Evolutionary conservation across 2,888 invertebrate genomes (phyloP).

Genomic region (Catocala nupta): DNA sequence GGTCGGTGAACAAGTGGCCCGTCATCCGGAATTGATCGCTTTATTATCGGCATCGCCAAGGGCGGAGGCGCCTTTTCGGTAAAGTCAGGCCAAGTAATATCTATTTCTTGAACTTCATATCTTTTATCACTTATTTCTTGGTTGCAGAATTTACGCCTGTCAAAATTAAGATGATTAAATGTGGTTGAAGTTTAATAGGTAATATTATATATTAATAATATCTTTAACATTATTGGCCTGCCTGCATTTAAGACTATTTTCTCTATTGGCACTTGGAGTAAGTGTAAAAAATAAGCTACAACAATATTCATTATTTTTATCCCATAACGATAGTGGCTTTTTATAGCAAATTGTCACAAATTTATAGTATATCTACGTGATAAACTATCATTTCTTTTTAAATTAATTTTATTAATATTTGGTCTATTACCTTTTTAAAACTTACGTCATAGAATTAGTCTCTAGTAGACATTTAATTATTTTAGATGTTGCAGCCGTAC

Average conservation of each 20-base stretch:
- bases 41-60: neutral
- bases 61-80: neutral
- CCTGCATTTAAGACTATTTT: too few species aligned
- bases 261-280: too few species aligned
- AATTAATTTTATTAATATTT: neutral
- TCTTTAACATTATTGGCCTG: too few species aligned
- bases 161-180: slow-evolving; percentile 6
- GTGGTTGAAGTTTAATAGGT: neutral
- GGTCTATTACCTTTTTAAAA: slow-evolving; percentile 1
- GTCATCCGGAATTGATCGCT: slow-evolving; percentile 5
- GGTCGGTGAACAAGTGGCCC: neutral
- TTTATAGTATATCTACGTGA: too few species aligned
- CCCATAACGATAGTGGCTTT: too few species aligned
- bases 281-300: too few species aligned
- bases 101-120: slow-evolving; percentile 24
- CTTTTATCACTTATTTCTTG: slow-evolving; percentile 13
- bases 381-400: too few species aligned
- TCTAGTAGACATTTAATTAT: slow-evolving; percentile 38
- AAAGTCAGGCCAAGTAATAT: slow-evolving; percentile 27
- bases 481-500: slow-evolving; percentile 28
- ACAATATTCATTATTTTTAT: too few species aligned
- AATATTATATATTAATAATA: neutral
- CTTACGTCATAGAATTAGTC: slow-evolving; percentile 18
- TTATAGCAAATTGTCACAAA: too few species aligned
- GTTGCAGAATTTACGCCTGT: slow-evolving; percentile 31